These are phyloP conservation scores for Coboldia fuscipes DNA, from an alignment of 1,140 invertebrate genomes.

Conservation along the genomic window DNA sequence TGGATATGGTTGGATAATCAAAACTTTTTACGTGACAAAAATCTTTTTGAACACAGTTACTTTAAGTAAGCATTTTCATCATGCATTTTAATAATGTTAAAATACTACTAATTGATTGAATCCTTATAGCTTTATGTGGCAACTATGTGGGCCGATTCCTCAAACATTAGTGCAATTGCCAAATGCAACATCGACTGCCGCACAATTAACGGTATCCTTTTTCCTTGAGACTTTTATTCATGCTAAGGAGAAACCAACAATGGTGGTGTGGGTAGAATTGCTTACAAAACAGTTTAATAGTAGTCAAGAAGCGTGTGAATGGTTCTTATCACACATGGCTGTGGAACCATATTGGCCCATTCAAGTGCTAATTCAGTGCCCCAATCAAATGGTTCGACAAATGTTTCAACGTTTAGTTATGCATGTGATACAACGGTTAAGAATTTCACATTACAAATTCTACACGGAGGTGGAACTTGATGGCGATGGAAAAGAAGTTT, in stretches of 20 bases:
- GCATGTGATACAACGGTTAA: conserved; percentile 77
- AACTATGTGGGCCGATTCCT: conserved; percentile 82
- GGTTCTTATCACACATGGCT: conserved; percentile 85
- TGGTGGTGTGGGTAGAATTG: conserved; percentile 90
- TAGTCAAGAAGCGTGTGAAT: conserved; percentile 74
- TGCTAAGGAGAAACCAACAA: conserved; percentile 91
- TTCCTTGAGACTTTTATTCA: conserved; percentile 93
- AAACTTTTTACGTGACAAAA: conserved; percentile 85
- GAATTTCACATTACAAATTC: conserved; percentile 45
- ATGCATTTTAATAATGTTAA: neutral
- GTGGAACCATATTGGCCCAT: conserved; percentile 86
- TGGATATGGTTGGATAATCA: conserved; percentile 95
- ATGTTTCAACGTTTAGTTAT: conserved; percentile 86
- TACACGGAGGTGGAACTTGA: conserved; percentile 49
- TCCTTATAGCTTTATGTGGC: conserved; percentile 74
- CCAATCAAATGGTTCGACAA: conserved; percentile 86
- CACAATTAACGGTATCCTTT: conserved; percentile 78
- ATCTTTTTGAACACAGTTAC: conserved; percentile 88
- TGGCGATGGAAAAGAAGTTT: conserved; percentile 37
- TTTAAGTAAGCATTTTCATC: conserved; percentile 46
- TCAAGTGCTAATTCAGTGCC: conserved; percentile 85
- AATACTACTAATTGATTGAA: conserved; percentile 6
- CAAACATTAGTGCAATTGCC: conserved; percentile 59
- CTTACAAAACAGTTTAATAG: conserved; percentile 86
- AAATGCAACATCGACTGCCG: conserved; percentile 64